These are phyloP conservation scores for Meandrusa payeni DNA, from an alignment of 2,888 invertebrate genomes.

Conservation along the genomic window DNA sequence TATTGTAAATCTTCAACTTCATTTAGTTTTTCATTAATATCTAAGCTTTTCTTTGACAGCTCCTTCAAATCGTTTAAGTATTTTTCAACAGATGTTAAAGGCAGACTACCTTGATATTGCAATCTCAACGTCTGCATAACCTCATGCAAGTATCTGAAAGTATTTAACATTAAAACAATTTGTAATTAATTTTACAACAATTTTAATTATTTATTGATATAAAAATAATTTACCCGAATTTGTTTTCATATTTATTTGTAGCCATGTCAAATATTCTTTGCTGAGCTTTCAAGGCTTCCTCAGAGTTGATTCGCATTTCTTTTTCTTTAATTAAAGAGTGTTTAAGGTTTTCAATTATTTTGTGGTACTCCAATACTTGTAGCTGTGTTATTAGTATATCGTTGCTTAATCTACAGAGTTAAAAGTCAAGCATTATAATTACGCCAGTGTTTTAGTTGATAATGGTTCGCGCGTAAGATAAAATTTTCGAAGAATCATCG, in stretches of 20 bases:
- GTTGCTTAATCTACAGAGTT: constrained; percentile 61
- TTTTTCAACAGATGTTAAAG: constrained; percentile 57
- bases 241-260: constrained; percentile 55
- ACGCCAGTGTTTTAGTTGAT: too few species aligned
- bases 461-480: too few species aligned
- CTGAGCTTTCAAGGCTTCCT: constrained; percentile 59
- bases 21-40: constrained; percentile 52
- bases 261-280: constrained; percentile 69
- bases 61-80: constrained; percentile 58
- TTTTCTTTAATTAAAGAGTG: constrained; percentile 58
- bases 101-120: constrained; percentile 68
- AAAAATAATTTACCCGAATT: constrained; percentile 56
- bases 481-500: too few species aligned
- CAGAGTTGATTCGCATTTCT: constrained; percentile 53
- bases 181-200: too few species aligned
- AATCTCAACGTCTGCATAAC: constrained; percentile 58
- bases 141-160: constrained; percentile 61
- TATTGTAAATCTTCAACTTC: constrained; percentile 61
- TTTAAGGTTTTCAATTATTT: constrained; percentile 62
- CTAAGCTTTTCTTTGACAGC: constrained; percentile 46
- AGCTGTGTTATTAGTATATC: constrained; percentile 74
- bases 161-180: background rate
- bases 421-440: background rate
- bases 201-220: too few species aligned
- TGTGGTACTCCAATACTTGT: constrained; percentile 65